These are phyloP conservation scores for Raja brachyura DNA, from an alignment of 2,113 vertebrate genomes.

Conservation along the genomic window DNA sequence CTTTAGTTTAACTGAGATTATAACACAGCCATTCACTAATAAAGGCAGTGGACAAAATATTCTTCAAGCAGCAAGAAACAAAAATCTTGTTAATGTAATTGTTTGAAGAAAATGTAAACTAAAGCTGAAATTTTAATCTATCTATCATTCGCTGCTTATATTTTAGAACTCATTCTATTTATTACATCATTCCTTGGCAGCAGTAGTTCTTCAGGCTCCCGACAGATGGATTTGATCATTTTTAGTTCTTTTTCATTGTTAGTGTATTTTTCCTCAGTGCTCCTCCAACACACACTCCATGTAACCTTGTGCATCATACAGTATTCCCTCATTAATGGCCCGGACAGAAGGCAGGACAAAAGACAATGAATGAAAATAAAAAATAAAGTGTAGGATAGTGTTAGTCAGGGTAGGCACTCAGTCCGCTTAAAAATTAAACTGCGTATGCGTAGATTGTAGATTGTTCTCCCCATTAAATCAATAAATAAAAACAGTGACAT, in stretches of 20 bases:
- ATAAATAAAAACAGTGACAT: too few relatives aligned
- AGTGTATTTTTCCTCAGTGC: background rate
- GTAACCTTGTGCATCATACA: background rate
- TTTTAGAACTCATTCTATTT: background rate
- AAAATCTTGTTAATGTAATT: constrained; percentile 38
- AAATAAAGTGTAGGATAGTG: too few relatives aligned
- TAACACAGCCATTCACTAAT: constrained; percentile 40
- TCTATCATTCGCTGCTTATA: background rate
- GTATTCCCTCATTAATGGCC: background rate
- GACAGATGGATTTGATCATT: constrained; percentile 30
- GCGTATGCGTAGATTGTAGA: too few relatives aligned
- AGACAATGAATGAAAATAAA: background rate
- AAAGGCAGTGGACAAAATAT: constrained; percentile 41
- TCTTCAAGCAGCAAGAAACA: background rate
- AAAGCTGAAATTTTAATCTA: constrained; percentile 22
- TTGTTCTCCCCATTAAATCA: too few relatives aligned
- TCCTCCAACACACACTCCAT: background rate
- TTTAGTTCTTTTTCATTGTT: background rate
- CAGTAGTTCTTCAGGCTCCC: background rate
- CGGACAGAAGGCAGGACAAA: background rate
- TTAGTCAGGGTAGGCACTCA: too few relatives aligned
- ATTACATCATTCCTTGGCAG: constrained; percentile 25
- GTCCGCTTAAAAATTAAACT: too few relatives aligned
- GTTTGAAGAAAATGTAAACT: constrained; percentile 31
- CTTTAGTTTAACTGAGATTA: constrained; percentile 32